These are phyloP conservation scores for Musca domestica DNA, from an alignment of 1,140 invertebrate species.

Conservation along the genomic window DNA sequence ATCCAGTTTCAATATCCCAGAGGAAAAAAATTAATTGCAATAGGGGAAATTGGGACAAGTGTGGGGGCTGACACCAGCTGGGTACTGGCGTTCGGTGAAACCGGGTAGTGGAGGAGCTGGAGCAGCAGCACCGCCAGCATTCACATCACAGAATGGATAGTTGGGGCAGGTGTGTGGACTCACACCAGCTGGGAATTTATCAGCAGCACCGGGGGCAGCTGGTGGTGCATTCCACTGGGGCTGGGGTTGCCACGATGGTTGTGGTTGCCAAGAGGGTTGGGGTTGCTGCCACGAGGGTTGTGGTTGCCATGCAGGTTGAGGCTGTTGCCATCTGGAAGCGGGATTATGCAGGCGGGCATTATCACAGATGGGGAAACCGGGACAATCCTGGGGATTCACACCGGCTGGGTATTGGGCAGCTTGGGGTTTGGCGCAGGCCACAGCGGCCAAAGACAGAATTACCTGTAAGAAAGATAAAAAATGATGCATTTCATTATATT, in stretches of 20 bases:
- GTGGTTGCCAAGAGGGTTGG: conserved; percentile 20
- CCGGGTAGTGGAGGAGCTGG: conserved; percentile 47
- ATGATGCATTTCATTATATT: too few relatives aligned
- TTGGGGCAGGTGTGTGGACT: conserved; percentile 54
- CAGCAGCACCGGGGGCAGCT: conserved; percentile 37
- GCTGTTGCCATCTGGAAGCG: conserved; percentile 39
- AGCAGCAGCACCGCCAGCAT: conserved; percentile 39
- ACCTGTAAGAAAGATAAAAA: conserved; percentile 29
- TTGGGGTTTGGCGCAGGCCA: conserved; percentile 48
- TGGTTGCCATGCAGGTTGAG: conserved; percentile 39
- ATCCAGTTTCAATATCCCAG: background rate
- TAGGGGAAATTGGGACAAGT: conserved; percentile 56
- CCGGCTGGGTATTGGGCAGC: conserved; percentile 52
- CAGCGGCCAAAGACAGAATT: conserved; percentile 38
- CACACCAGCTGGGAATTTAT: conserved; percentile 54
- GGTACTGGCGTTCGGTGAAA: conserved; percentile 53
- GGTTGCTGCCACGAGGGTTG: conserved; percentile 33
- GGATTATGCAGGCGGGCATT: conserved; percentile 51
- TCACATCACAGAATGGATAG: conserved; percentile 54
- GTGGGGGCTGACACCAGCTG: conserved; percentile 53
- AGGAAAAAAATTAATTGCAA: conserved; percentile 48
- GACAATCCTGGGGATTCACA: conserved; percentile 53
- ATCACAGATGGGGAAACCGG: conserved; percentile 54
- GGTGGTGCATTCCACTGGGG: conserved; percentile 43
- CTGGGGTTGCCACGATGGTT: conserved; percentile 34